Evolutionary conservation across 1,140 invertebrate genomes (phyloP).

Genomic region (Pogonus chalceus): DNA sequence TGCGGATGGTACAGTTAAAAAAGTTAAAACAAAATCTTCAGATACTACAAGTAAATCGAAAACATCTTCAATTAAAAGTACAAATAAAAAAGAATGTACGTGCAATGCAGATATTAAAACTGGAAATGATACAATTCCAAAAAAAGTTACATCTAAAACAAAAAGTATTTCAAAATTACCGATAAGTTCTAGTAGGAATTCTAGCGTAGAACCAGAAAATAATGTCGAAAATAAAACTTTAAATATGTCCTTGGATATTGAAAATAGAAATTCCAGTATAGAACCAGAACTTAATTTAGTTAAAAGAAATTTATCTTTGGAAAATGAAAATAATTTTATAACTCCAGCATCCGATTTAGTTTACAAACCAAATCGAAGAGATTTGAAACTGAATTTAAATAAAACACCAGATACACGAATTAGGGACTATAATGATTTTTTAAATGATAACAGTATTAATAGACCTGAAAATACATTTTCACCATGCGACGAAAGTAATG

Average conservation of each 20-base stretch:
- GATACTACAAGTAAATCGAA: constrained; percentile 7
- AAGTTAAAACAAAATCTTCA: constrained; percentile 22
- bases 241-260: no score
- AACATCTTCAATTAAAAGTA: constrained; percentile 15
- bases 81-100: constrained; percentile 19
- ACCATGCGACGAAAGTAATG: constrained; percentile 49
- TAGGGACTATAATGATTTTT: constrained; percentile 40
- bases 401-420: constrained; percentile 41
- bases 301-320: background rate
- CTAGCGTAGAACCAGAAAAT: constrained; percentile 18
- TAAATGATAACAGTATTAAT: constrained; percentile 32
- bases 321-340: constrained; percentile 13
- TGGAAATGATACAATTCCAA: constrained; percentile 11
- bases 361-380: constrained; percentile 34
- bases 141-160: constrained; percentile 17
- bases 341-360: constrained; percentile 9
- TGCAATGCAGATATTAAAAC: constrained; percentile 17
- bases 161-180: constrained; percentile 27
- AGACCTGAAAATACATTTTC: constrained; percentile 39
- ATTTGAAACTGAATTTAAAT: constrained; percentile 59
- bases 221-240: constrained; percentile 24
- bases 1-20: constrained; percentile 27
- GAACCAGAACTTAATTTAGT: constrained; percentile 3
- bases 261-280: no score
- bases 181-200: constrained; percentile 22